Evolutionary conservation across 2,113 vertebrate species (phyloP), one percentile per base, ranked within the genome.

Genomic region (Syngnathoides biaculeatus): DNA sequence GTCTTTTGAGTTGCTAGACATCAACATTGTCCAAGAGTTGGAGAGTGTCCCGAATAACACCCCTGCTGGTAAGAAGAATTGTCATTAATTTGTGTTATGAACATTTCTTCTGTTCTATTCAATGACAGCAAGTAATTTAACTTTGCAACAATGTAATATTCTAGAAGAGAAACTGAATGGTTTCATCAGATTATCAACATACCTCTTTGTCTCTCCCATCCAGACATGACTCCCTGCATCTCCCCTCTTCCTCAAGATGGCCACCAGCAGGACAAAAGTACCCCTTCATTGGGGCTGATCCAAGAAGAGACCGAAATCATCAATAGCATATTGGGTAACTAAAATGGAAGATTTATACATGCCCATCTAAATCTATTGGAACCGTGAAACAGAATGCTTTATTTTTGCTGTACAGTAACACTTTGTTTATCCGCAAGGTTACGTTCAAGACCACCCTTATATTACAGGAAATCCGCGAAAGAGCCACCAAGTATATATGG

Each of bases 21-120:
- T 99, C 57, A 99, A 99, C 87, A 98, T 99, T 26, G 96, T 98
- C n/a, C 97, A 97, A 81, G 97, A 99, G 72, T 72, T 99, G 88
- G 97, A 99, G 87, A 92, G 91, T 53, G 97, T 94, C 52, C 96
- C 97, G 5, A 95, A 95, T 85, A 98, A 95, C 78, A 96, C 94
- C 12, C 95, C 97, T 43, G 94, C 94, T 70, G 95, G 97, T 98
- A 79, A 84, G 83, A 72, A 24, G 13, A 61, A 5, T 55, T 69
- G 3, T 14, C 17, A 9, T 40, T 47, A 11, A 22, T 50, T 39
- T 72, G 19, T 11, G 4, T 40, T 4, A 20, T 60, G 20, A 50
- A 10, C 17, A 7, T 27, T 64, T 20, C 24, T 30, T 12, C 7
- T 64, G 0, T 20, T 26, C 13, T 13, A 2, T 5, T 3, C 9